phyloP scores from a whole-genome alignment of 2,797 vertebrate species.

The Premnoplex brunnescens region DNA sequence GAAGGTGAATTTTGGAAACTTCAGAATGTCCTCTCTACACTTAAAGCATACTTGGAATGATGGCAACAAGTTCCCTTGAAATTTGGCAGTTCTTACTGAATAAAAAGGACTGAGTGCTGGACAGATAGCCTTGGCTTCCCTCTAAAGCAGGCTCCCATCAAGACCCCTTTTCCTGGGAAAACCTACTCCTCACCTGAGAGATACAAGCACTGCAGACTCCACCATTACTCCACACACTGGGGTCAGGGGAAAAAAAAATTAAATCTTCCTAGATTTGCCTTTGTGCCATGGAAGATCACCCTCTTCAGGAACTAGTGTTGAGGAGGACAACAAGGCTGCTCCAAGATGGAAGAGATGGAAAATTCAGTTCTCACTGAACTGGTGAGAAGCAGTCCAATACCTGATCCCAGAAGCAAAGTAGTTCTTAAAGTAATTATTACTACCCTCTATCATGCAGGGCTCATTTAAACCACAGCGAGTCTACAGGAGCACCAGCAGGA shows the following conservation, averaged over 20 bases:
- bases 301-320: neutral
- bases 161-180: neutral
- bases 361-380: neutral
- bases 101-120: neutral
- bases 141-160: neutral
- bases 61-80: neutral
- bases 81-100: neutral
- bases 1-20: neutral
- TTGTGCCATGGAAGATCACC: neutral
- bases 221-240: neutral
- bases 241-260: neutral
- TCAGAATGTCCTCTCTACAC: neutral
- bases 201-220: neutral
- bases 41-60: neutral
- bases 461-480: neutral
- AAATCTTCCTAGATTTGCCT: neutral
- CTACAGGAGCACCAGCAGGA: neutral
- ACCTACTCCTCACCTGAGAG: neutral
- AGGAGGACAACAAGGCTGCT: neutral
- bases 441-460: neutral
- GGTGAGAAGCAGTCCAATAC: neutral
- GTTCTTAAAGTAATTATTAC: neutral
- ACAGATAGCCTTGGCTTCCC: neutral
- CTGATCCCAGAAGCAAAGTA: neutral
- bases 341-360: neutral